Evolutionary conservation across 92 coral and sea anemone species (phyloP), one percentile per base, ranked within the genome.

Genomic region (Palythoa caribaeorum): DNA sequence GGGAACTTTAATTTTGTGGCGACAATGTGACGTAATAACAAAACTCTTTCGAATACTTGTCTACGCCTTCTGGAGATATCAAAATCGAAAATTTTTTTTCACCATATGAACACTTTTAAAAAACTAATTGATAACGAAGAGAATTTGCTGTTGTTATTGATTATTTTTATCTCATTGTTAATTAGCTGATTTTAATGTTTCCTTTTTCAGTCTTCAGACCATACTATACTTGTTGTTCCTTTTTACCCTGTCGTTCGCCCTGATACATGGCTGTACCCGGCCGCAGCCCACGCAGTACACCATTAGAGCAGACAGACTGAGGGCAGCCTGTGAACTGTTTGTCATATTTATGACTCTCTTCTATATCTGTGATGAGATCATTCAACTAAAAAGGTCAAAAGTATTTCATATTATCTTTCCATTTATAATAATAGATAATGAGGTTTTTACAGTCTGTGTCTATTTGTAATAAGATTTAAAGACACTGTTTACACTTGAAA

Each of bases 321-420:
- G 95, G 54, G 95, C 87, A 10, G 63, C 92, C 9, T 91, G 95
- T 78, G 98, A 94, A 76, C 57, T 92, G 36, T 40, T 80, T 6
- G 85, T 89, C 37, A 69, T 94, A 51, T 37, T 92, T 4, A 92
- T 94, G 95, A 81, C 89, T 20, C 55, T 87, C 66, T 91, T 90
- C 73, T 93, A 94, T 87, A 83, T 94, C 79, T 89, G 85, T 66
- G 98, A 92, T 21, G 98, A 94, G 83, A 40, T 94, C 80, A 94
- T 92, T 74, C 98, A 94, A 75, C 81, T 94, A 37, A 79, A 71
- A 73, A 92, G 93, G 98, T 94, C 72, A 87, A 68, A 10, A 53
- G 9, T 10, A 8, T 69, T 74, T 28, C 13, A 17, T 73, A 4
- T 39, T 16, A 75, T 28, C 28, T 28, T 28, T 28, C 28, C 28